Conservation (phyloP, 2,888 invertebrate species). For the Spodoptera exigua region DNA sequence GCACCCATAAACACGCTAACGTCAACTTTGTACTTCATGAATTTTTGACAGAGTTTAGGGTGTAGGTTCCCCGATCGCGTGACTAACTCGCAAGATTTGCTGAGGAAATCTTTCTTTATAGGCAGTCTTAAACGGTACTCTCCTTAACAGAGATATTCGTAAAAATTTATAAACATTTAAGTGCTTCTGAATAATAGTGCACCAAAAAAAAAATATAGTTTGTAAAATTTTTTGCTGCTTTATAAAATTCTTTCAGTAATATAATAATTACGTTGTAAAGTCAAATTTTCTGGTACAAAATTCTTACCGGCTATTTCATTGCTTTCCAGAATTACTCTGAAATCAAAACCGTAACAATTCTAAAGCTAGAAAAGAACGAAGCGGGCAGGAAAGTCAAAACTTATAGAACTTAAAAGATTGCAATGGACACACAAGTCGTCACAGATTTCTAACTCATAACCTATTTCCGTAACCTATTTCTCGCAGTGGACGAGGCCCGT, state of each 20-base stretch:
- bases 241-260: too few species aligned
- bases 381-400: neutral
- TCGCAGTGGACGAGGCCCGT: constrained; percentile 9
- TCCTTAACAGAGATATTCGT: too few species aligned
- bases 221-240: too few species aligned
- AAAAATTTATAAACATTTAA: too few species aligned
- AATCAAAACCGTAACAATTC: too few species aligned
- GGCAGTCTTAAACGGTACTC: neutral
- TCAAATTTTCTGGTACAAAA: too few species aligned
- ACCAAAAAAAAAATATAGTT: too few species aligned
- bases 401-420: constrained; percentile 19
- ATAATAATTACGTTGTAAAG: too few species aligned
- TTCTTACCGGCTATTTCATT: too few species aligned
- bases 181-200: too few species aligned
- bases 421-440: constrained; percentile 11
- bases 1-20: constrained; percentile 25
- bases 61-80: constrained; percentile 15
- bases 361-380: neutral
- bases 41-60: constrained; percentile 27
- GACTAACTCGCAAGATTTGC: constrained; percentile 19
- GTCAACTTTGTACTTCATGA: constrained; percentile 29
- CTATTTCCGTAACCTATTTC: constrained; percentile 45
- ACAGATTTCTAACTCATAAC: constrained; percentile 34
- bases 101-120: constrained; percentile 9
- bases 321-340: too few species aligned